A percentile compares a stretch with the other conserved stretches of the same genome.
Evolutionary conservation across 2,797 vertebrate species (phyloP).

Genomic region (Otolemur crassicaudatus): DNA sequence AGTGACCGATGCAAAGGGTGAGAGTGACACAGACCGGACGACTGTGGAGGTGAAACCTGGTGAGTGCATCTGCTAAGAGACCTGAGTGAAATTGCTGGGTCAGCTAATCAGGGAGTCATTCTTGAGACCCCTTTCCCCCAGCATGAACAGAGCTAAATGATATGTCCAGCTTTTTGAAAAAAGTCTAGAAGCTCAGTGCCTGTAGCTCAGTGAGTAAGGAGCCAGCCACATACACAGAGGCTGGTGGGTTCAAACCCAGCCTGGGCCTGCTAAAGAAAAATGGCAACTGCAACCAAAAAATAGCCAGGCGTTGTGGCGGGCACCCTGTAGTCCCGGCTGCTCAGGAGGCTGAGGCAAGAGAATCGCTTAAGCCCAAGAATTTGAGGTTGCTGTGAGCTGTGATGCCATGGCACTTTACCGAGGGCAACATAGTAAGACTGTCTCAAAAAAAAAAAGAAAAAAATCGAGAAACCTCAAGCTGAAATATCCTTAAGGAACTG

Average conservation of each 20-base stretch:
- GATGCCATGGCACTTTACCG: no score
- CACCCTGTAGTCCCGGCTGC: no score
- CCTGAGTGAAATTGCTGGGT: background rate
- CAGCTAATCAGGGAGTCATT: background rate
- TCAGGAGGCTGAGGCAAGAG: no score
- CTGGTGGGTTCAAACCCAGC: no score
- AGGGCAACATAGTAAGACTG: no score
- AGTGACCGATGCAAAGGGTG: constrained; percentile 97
- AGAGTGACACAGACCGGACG: constrained; percentile 90
- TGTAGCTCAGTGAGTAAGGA: no score
- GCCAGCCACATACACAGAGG: no score
- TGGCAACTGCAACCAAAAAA: no score
- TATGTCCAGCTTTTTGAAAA: background rate
- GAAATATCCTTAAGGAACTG: background rate
- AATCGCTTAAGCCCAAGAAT: no score
- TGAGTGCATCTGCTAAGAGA: constrained; percentile 81
- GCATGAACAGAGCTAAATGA: background rate
- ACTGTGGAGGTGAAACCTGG: constrained; percentile 95
- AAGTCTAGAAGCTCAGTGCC: background rate
- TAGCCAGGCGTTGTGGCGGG: no score
- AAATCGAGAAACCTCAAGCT: background rate
- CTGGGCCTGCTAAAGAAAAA: no score
- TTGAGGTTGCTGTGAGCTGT: no score
- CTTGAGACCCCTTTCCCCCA: background rate
- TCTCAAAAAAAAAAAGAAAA: background rate